Evolutionary conservation across 2,113 vertebrate species (phyloP).

Genomic region (Pteruthius melanotis): DNA sequence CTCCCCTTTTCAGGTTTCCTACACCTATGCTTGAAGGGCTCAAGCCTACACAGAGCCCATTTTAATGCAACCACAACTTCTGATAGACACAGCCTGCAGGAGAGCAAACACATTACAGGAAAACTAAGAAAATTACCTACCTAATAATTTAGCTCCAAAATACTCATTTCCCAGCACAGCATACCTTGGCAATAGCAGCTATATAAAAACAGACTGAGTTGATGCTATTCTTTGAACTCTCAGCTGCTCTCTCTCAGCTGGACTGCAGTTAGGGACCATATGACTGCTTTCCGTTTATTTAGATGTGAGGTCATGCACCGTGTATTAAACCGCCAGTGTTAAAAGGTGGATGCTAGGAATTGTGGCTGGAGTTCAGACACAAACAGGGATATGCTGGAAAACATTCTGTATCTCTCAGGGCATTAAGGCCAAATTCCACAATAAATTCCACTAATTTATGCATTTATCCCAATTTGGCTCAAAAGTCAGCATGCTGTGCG

Average conservation of each 20-base stretch:
- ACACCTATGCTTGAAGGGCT: background rate
- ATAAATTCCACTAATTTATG: conserved; percentile 26
- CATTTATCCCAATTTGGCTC: conserved; percentile 24
- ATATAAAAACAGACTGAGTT: conserved; percentile 1
- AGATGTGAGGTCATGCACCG: background rate
- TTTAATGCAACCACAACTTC: background rate
- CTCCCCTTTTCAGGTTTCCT: background rate
- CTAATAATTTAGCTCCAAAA: conserved; percentile 13
- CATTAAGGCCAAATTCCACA: background rate
- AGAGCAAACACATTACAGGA: background rate
- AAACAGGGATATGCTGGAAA: background rate
- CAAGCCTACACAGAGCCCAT: background rate
- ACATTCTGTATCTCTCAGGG: background rate
- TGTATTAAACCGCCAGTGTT: conserved; percentile 3
- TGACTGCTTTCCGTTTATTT: conserved; percentile 16
- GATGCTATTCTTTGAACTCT: conserved; percentile 42
- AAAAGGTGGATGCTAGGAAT: background rate
- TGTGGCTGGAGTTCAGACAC: background rate
- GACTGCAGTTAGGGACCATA: conserved; percentile 32
- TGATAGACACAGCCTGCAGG: background rate
- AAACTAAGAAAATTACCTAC: background rate
- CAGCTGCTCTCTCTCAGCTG: conserved; percentile 43
- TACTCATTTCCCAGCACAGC: conserved; percentile 31
- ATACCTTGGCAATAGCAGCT: conserved; percentile 36
- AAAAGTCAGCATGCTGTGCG: background rate